Percentiles rank a stretch among this genome's conserved stretches.
Conservation (phyloP, 92 coral and sea anemone genomes). For the Epizoanthus rinbou region DNA sequence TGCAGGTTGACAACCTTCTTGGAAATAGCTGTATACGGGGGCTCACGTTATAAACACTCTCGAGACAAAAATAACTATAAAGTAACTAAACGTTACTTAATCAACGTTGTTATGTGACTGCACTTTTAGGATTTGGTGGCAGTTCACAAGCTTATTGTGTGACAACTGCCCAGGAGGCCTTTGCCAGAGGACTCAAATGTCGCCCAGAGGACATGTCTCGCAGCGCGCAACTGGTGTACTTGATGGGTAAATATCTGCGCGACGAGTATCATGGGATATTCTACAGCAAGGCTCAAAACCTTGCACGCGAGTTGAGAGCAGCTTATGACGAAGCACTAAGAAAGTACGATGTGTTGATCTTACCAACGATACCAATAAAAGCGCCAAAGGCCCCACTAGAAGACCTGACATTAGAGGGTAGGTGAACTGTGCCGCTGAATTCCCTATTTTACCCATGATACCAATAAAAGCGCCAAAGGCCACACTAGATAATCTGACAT, state of each 20-base stretch:
- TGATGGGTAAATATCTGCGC: slow-evolving; percentile 30
- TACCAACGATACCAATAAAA: slow-evolving; percentile 40
- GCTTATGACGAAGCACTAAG: slow-evolving; percentile 40
- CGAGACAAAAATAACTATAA: no score
- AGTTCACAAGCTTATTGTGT: slow-evolving; percentile 69
- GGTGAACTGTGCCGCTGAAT: not conserved
- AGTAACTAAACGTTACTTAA: no score
- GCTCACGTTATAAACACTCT: no score
- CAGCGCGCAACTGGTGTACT: not conserved
- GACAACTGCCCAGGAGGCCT: slow-evolving; percentile 65
- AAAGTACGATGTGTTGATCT: slow-evolving; percentile 26
- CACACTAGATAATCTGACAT: not conserved
- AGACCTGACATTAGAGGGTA: slow-evolving; percentile 18
- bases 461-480: slow-evolving; percentile 26
- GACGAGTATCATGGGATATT: slow-evolving; percentile 30
- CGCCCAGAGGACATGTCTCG: slow-evolving; percentile 27
- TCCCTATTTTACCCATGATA: slow-evolving; percentile 24
- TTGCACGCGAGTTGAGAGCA: slow-evolving; percentile 34
- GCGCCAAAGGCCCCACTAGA: slow-evolving; percentile 18
- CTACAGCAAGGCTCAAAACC: slow-evolving; percentile 43
- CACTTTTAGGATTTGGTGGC: slow-evolving; percentile 50
- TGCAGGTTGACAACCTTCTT: no score
- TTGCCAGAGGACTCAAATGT: slow-evolving; percentile 66
- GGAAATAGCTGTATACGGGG: no score
- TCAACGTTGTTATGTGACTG: no score